Evolutionary conservation across 2,888 invertebrate species (phyloP), one percentile per base, ranked within the genome.

Genomic region (Caenorhabditis sp.): DNA sequence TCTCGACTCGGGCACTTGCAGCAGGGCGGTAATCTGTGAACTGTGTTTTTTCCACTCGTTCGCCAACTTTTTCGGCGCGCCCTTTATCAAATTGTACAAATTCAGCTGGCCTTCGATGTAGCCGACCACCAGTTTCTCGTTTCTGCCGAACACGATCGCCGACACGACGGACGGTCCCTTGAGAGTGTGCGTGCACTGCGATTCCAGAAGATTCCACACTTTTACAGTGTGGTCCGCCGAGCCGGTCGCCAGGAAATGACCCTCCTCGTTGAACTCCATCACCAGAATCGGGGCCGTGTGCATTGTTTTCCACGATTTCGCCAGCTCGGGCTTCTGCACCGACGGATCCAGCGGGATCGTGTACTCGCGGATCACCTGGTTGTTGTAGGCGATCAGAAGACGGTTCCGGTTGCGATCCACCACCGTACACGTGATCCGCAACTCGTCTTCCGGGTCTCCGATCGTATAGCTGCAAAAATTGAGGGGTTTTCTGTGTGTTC

Each of bases 311-410:
- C 84, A 84, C n/a, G 78, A 55, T 46, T 78, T 71, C 2, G 71
- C 77, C 26, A 83, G 26, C 20, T 70, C 62, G 13, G 74, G 76
- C n/a, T 70, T 59, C n/a, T 53, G 62, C 24, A 55, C 65, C 0
- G 32, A 58, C 0, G 48, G 39, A 32, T 68, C 58, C 37, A 70
- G 39, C 5, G 79, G 78, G 22, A 79, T 66, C 11, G 75, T 32
- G 45, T 79, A 80, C 43, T 82, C 82, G 2, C 78, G 41, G 11
- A 80, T 70, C 13, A 80, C 50, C 13, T 77, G 74, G 52, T 84
- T 86, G 20, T 83, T 81, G 62, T 82, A 86, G n/a, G 86, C 84
- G n/a, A 86, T 65, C 8, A 85, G 48, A 26, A 85, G 72, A 5
- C 80, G 65, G 48, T 68, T 75, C 46, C 82, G 70, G 32, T 79